Evolutionary conservation across 2,113 vertebrate species (phyloP).

Genomic region (Poeciliopsis retropinna): DNA sequence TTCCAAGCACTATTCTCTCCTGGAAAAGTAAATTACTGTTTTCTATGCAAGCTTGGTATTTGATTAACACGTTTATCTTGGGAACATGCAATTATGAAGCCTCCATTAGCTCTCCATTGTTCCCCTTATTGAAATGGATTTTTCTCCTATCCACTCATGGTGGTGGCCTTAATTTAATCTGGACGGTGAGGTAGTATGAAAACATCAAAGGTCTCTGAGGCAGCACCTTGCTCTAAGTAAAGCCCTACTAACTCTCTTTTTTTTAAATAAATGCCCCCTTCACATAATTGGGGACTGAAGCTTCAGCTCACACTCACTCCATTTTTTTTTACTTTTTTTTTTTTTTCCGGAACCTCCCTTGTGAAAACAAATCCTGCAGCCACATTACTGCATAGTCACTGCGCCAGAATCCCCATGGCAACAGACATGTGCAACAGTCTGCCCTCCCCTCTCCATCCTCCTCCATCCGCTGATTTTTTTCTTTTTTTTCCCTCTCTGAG

Average conservation of each 20-base stretch:
- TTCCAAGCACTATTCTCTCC: conserved; percentile 47
- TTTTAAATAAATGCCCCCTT: conserved; percentile 66
- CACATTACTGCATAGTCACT: conserved; percentile 79
- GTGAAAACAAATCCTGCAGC: conserved; percentile 71
- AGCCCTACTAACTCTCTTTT: conserved; percentile 47
- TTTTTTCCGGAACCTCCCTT: conserved; percentile 31
- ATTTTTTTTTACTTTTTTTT: conserved; percentile 3
- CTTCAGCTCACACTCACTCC: conserved; percentile 59
- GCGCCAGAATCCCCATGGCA: conserved; percentile 81
- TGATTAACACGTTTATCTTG: conserved; percentile 79
- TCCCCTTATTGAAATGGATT: conserved; percentile 76
- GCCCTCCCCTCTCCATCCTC: conserved; percentile 17
- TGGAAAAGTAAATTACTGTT: conserved; percentile 68
- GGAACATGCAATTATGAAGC: conserved; percentile 79
- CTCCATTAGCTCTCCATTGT: conserved; percentile 76
- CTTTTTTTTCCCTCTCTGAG: conserved; percentile 35
- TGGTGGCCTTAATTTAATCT: conserved; percentile 73
- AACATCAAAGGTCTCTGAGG: conserved; percentile 63
- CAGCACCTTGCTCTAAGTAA: conserved; percentile 60
- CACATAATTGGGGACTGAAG: conserved; percentile 66
- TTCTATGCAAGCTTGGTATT: conserved; percentile 69
- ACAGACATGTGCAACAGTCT: conserved; percentile 79
- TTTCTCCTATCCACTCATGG: conserved; percentile 54
- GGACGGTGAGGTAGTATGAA: conserved; percentile 57
- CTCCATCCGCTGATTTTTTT: conserved; percentile 28